Conservation (phyloP, 2,797 vertebrate species). For the Ceryle rudis region DNA sequence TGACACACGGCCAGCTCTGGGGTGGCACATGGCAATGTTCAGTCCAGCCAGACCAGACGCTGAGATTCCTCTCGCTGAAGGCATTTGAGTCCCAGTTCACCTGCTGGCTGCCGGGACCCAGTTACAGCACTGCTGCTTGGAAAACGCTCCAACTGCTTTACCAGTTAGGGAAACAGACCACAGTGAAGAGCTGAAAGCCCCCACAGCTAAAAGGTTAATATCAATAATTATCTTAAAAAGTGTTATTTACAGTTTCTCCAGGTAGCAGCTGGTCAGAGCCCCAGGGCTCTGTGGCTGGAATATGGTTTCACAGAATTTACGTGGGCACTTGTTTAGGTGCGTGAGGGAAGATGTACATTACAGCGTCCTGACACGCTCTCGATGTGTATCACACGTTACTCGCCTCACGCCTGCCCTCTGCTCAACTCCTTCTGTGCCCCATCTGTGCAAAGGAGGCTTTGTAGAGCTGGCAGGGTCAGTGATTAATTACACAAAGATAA, state of each 20-base stretch:
- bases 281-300: neutral
- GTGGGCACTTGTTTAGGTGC: slow-evolving; percentile 48
- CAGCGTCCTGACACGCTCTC: slow-evolving; percentile 35
- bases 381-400: slow-evolving; percentile 49
- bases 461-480: slow-evolving; percentile 69
- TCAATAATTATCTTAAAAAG: neutral
- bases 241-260: slow-evolving; percentile 55
- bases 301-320: slow-evolving; percentile 59
- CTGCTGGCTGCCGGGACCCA: neutral
- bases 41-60: neutral
- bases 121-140: neutral
- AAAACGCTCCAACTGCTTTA: neutral
- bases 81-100: neutral
- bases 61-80: neutral
- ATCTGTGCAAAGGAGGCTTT: slow-evolving; percentile 64
- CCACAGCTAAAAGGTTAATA: neutral
- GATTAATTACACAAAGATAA: slow-evolving; percentile 84
- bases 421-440: slow-evolving; percentile 37
- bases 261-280: slow-evolving; percentile 11
- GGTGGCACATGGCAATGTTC: neutral
- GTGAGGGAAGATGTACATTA: slow-evolving; percentile 17
- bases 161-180: neutral
- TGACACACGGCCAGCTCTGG: neutral
- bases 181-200: neutral
- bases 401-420: slow-evolving; percentile 38